Evolutionary conservation across 2,888 invertebrate genomes (phyloP), one percentile per base, ranked within the genome.

Genomic region (Molanna angustata): DNA sequence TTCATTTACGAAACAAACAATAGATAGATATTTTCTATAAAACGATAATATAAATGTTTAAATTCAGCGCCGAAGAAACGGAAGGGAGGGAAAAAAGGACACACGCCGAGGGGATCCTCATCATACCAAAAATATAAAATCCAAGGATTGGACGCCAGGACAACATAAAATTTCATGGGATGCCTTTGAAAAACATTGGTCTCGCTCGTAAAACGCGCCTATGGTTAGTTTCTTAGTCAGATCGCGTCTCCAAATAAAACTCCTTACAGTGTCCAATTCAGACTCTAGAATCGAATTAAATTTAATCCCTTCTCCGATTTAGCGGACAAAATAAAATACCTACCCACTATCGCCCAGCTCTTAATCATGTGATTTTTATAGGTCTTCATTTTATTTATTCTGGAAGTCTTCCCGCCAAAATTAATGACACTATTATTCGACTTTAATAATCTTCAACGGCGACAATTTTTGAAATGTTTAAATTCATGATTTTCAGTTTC

Each of bases 101-200:
- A 50, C 40, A 11, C 11, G 11, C 27, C 18, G 37, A 50, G 43
- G 43, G 37, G 11, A 33, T 44, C 50, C 43, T 50, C 50, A 50
- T 50, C 35, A 35, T 50, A 44, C 27, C 22, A 44, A 37, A 9
- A 11, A 49, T 44, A 45, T 45, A 31, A 39, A 39, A 45, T 40
- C 39, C 31, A 52, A 47, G 33, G 47, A 46, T 52, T 44, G 39
- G 41, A 19, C 40, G 32, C 47, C 52, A 52, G 52, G 46, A 27
- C 31, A 32, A 19, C 52, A 52, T 52, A 52, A 52, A 52, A 52
- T 44, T 51, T 52, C 52, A 52, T 41, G 33, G 52, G 52, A 35
- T 41, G 52, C 52, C 33, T 52, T 46, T 47, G 33, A 35, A 52
- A 44, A 52, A 47, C 52, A 52, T 52, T 52, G 51, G 45, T 32